Conservation (phyloP, 2,797 vertebrate species). For the Sparidentex hasta region DNA sequence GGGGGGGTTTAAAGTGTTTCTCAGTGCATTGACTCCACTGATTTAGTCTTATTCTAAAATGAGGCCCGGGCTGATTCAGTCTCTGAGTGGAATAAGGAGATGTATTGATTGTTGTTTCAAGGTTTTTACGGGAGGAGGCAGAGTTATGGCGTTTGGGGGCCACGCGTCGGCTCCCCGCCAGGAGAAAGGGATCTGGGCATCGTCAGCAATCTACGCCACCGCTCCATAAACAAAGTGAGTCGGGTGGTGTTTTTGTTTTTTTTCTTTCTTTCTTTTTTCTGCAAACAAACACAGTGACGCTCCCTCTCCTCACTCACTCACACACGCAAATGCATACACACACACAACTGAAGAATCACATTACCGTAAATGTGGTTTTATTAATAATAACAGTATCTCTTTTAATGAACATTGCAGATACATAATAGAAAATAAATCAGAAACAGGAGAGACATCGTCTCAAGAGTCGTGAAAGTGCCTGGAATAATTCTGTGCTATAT, state of each 20-base stretch:
- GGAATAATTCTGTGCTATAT: conserved; percentile 89
- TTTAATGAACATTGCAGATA: conserved; percentile 89
- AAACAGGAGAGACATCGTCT: conserved; percentile 85
- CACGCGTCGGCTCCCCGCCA: conserved; percentile 47
- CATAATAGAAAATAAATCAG: conserved; percentile 86
- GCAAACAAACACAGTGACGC: conserved; percentile 45
- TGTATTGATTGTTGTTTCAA: conserved; percentile 75
- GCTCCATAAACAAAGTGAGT: conserved; percentile 67
- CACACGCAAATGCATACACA: conserved; percentile 42
- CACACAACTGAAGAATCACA: conserved; percentile 49
- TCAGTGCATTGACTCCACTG: conserved; percentile 33
- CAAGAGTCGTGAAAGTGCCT: conserved; percentile 95
- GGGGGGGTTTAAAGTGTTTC: conserved; percentile 26
- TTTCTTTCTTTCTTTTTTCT: neutral
- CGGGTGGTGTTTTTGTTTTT: conserved; percentile 29
- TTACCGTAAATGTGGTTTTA: conserved; percentile 83
- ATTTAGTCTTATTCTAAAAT: conserved; percentile 63
- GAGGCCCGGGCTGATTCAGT: conserved; percentile 51
- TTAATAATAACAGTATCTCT: conserved; percentile 88
- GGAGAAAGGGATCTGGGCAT: conserved; percentile 43
- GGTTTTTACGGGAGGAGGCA: conserved; percentile 65
- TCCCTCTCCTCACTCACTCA: conserved; percentile 1
- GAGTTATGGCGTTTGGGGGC: conserved; percentile 57
- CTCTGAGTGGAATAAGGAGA: conserved; percentile 58
- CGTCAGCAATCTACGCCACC: conserved; percentile 68